phyloP scores from a whole-genome alignment of 2,888 invertebrate genomes.

The Chalcis sispes region DNA sequence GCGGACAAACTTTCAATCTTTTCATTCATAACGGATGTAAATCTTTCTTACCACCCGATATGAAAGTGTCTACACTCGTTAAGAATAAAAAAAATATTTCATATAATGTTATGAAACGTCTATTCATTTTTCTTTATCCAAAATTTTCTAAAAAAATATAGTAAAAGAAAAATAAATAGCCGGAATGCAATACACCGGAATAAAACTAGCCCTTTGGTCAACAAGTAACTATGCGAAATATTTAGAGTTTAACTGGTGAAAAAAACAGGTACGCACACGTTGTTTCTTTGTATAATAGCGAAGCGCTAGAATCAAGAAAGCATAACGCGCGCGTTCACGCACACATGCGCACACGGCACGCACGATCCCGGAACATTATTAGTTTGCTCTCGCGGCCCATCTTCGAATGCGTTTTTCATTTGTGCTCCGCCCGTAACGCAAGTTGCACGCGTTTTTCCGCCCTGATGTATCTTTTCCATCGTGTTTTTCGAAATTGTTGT shows the following conservation, averaged over 20 bases:
- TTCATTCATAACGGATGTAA: too few species aligned
- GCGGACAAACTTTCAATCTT: conserved; percentile 6
- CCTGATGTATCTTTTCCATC: neutral
- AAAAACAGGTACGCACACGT: too few species aligned
- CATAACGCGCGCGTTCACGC: conserved; percentile 65
- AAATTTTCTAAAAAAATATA: neutral
- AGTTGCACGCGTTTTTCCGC: conserved; percentile 14
- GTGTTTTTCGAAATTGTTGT: neutral
- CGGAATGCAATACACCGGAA: neutral
- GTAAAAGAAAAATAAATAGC: too few species aligned
- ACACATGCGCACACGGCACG: neutral
- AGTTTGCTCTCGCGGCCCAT: conserved; percentile 9
- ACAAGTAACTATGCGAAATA: conserved; percentile 7
- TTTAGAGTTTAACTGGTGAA: conserved; percentile 48
- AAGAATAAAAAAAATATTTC: too few species aligned
- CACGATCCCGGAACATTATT: conserved; percentile 27
- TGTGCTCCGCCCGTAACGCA: neutral
- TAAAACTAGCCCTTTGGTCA: conserved; percentile 5
- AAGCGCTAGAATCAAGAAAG: conserved; percentile 74
- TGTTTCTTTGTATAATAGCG: conserved; percentile 57
- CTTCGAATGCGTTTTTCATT: conserved; percentile 17
- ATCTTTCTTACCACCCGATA: neutral
- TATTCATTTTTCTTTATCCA: too few species aligned
- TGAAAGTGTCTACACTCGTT: too few species aligned
- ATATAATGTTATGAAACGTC: too few species aligned